These are phyloP conservation scores for Salticus scenicus DNA, from an alignment of 2,888 invertebrate species.

Conservation along the genomic window DNA sequence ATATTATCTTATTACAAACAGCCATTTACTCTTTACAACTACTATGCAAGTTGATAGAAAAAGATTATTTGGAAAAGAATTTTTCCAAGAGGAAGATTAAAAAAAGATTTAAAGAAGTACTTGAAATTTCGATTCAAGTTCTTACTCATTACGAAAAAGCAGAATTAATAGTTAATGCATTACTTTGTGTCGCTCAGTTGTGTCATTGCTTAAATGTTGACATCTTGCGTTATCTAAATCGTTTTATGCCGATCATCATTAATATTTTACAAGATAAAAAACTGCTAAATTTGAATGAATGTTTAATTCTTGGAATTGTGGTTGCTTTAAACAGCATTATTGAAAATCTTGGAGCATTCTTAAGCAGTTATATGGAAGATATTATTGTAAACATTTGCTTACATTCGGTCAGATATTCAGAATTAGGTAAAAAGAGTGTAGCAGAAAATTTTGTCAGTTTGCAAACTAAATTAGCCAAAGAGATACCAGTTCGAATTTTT, in stretches of 20 bases:
- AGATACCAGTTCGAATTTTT: slow-evolving; percentile 62
- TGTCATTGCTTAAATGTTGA: slow-evolving; percentile 85
- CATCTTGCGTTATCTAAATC: slow-evolving; percentile 84
- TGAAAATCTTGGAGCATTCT: slow-evolving; percentile 86
- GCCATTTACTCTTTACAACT: slow-evolving; percentile 88
- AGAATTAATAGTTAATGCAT: slow-evolving; percentile 74
- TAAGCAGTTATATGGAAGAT: slow-evolving; percentile 85
- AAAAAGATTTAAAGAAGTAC: slow-evolving; percentile 84
- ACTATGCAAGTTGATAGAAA: slow-evolving; percentile 84
- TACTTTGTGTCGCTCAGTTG: slow-evolving; percentile 83
- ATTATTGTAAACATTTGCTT: slow-evolving; percentile 68
- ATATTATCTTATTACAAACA: slow-evolving; percentile 82
- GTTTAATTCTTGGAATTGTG: slow-evolving; percentile 82
- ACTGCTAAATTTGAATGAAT: slow-evolving; percentile 73
- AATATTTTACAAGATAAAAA: slow-evolving; percentile 41
- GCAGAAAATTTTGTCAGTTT: slow-evolving; percentile 73
- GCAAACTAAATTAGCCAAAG: slow-evolving; percentile 63
- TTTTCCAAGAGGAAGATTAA: no score
- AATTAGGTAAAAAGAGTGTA: slow-evolving; percentile 41
- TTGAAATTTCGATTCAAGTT: slow-evolving; percentile 82
- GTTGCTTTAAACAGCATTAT: slow-evolving; percentile 88
- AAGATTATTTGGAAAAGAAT: slow-evolving; percentile 81
- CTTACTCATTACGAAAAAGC: slow-evolving; percentile 79
- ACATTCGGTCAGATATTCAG: slow-evolving; percentile 28
- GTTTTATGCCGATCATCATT: slow-evolving; percentile 82